Conservation (phyloP, 2,888 invertebrate species). For the Chrysodeixis includens region DNA sequence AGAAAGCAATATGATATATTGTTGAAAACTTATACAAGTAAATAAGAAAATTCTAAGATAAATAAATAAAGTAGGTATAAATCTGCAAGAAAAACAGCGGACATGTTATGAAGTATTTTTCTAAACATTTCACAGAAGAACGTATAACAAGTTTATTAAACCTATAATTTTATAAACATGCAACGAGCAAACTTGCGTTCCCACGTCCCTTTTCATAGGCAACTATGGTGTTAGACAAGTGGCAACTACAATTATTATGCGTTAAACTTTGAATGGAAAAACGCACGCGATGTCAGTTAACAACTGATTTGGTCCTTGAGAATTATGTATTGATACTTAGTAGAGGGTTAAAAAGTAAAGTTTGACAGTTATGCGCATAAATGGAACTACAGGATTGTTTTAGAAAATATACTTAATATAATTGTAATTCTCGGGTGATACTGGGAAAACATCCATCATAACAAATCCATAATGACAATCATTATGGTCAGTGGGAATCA, state of each 20-base stretch:
- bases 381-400: too few species aligned
- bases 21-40: too few species aligned
- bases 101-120: neutral
- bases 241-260: slow-evolving; percentile 19
- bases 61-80: neutral
- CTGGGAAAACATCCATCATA: too few species aligned
- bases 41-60: neutral
- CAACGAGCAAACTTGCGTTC: slow-evolving; percentile 50
- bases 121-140: neutral
- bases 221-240: slow-evolving; percentile 37
- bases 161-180: slow-evolving; percentile 15
- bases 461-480: too few species aligned
- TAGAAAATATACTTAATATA: too few species aligned
- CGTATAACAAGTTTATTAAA: slow-evolving; percentile 5
- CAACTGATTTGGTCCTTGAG: neutral
- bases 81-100: neutral
- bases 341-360: neutral
- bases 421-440: too few species aligned
- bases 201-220: slow-evolving; percentile 61
- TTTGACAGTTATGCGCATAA: too few species aligned
- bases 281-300: slow-evolving; percentile 19
- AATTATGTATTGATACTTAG: neutral
- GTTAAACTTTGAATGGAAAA: slow-evolving; percentile 10
- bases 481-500: too few species aligned
- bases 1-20: too few species aligned